Conservation (phyloP, 2,797 vertebrate species). For the Chaenodraco wilsoni region DNA sequence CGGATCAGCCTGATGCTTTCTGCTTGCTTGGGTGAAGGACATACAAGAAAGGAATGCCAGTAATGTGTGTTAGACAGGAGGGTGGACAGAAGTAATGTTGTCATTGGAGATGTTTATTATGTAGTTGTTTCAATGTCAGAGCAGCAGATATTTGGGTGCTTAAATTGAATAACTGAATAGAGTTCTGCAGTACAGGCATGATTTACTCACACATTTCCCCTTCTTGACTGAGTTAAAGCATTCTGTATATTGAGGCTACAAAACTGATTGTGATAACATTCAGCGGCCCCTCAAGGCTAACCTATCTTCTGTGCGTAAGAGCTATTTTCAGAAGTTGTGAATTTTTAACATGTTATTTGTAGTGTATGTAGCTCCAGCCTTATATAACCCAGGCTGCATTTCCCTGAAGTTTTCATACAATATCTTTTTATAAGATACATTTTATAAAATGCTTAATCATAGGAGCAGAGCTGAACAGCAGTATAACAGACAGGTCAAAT, state of each 20-base stretch:
- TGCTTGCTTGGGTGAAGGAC: conserved; percentile 38
- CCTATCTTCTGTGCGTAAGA: background rate
- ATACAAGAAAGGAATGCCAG: conserved; percentile 16
- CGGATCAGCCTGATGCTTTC: conserved; percentile 43
- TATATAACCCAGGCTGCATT: background rate
- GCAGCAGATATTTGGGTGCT: background rate
- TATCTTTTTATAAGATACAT: background rate
- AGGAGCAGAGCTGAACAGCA: background rate
- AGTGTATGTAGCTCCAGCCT: conserved; percentile 12
- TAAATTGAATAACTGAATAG: no score
- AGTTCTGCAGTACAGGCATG: conserved; percentile 18
- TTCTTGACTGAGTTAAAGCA: background rate
- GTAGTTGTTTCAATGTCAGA: background rate
- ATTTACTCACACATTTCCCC: conserved; percentile 8
- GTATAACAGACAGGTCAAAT: background rate
- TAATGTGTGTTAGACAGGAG: background rate
- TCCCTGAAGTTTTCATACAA: background rate
- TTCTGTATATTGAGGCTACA: background rate
- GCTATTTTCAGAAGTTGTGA: conserved; percentile 45
- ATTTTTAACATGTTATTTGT: conserved; percentile 40
- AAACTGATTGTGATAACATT: background rate
- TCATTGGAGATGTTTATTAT: background rate
- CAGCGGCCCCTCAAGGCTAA: background rate
- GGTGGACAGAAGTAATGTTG: background rate
- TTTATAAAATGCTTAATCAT: background rate